Conservation (phyloP, 2,888 invertebrate species). For the Abrostola tripartita region DNA sequence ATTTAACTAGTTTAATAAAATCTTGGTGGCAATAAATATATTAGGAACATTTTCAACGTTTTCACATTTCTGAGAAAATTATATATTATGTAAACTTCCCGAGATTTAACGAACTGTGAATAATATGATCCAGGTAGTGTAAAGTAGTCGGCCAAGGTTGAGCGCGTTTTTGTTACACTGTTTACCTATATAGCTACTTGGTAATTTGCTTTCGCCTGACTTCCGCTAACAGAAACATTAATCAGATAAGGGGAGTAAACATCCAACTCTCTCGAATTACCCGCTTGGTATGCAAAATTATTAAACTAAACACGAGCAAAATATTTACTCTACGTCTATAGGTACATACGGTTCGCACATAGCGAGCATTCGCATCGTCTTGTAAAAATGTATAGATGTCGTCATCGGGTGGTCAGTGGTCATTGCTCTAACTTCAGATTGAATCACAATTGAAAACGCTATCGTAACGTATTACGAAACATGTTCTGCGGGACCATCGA, state of each 20-base stretch:
- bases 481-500: slow-evolving; percentile 46
- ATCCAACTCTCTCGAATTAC: slow-evolving; percentile 48
- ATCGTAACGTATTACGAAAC: slow-evolving; percentile 59
- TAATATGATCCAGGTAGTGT: slow-evolving; percentile 72
- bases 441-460: slow-evolving; percentile 61
- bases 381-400: slow-evolving; percentile 59
- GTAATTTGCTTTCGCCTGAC: slow-evolving; percentile 60
- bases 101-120: slow-evolving; percentile 60
- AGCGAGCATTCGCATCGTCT: slow-evolving; percentile 39
- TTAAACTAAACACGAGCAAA: slow-evolving; percentile 49
- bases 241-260: slow-evolving; percentile 63
- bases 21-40: slow-evolving; percentile 31
- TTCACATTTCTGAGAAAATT: slow-evolving; percentile 56
- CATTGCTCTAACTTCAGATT: slow-evolving; percentile 59
- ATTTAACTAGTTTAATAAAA: background rate
- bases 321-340: slow-evolving; percentile 50
- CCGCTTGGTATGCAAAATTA: slow-evolving; percentile 55
- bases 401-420: slow-evolving; percentile 62
- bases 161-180: slow-evolving; percentile 59
- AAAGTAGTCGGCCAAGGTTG: slow-evolving; percentile 77
- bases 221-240: slow-evolving; percentile 54
- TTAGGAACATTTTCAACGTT: slow-evolving; percentile 48
- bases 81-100: slow-evolving; percentile 74
- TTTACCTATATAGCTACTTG: slow-evolving; percentile 64
- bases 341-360: slow-evolving; percentile 23